These are phyloP conservation scores for Oligia latruncula DNA, from an alignment of 2,888 invertebrate species.

Conservation along the genomic window DNA sequence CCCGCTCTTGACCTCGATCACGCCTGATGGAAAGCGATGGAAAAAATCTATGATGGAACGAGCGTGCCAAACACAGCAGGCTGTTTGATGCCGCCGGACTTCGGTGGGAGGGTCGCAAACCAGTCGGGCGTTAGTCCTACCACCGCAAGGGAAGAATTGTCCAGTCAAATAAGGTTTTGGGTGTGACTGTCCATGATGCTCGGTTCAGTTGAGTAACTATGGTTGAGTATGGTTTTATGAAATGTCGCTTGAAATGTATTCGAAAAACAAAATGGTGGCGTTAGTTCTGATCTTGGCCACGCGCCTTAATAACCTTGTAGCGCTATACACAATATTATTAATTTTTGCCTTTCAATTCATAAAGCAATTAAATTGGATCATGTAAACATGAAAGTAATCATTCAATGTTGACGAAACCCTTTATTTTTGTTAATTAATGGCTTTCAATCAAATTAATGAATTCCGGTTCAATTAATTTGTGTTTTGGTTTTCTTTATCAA, in stretches of 20 bases:
- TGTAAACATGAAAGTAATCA: not conserved
- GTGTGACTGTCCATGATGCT: too few relatives aligned
- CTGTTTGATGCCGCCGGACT: too few relatives aligned
- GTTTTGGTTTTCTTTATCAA: not conserved
- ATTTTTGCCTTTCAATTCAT: not conserved
- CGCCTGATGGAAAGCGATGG: too few relatives aligned
- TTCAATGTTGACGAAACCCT: not conserved
- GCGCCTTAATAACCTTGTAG: not conserved
- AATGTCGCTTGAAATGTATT: not conserved
- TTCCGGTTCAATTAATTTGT: not conserved
- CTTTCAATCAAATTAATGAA: not conserved
- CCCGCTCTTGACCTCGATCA: too few relatives aligned
- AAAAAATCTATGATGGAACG: too few relatives aligned
- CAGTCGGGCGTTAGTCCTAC: too few relatives aligned
- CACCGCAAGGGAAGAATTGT: too few relatives aligned
- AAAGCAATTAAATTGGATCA: not conserved
- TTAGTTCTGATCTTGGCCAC: not conserved
- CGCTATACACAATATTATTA: not conserved
- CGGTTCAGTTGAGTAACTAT: too few relatives aligned
- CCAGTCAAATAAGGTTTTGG: too few relatives aligned
- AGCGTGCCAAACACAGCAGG: too few relatives aligned
- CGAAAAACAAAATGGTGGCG: not conserved
- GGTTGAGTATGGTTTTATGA: not conserved
- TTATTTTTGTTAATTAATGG: not conserved
- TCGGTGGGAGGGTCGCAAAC: too few relatives aligned